A percentile compares a stretch with the other conserved stretches of the same genome.
Conservation (phyloP, 2,888 invertebrate species). For the Stomorhina lunata region DNA sequence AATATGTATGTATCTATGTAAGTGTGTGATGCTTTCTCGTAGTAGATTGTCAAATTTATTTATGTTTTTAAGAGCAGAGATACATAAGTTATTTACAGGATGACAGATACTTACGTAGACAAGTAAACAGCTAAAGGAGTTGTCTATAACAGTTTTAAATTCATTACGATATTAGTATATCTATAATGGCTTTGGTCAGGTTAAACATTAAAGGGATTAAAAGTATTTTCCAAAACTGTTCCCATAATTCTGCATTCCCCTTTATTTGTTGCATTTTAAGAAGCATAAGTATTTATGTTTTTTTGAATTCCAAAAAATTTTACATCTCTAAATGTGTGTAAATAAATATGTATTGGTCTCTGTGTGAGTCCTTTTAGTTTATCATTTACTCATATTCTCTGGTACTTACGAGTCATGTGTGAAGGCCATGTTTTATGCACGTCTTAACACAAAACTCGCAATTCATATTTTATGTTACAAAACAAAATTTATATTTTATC, state of each 20-base stretch:
- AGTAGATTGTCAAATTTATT: conserved; percentile 37
- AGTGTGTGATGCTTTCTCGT: too few relatives aligned
- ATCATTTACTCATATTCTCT: conserved; percentile 4
- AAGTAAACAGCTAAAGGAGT: too few relatives aligned
- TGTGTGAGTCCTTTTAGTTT: neutral
- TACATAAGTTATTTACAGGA: neutral
- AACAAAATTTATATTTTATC: conserved; percentile 18
- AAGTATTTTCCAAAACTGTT: too few relatives aligned
- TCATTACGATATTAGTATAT: too few relatives aligned
- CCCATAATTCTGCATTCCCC: too few relatives aligned
- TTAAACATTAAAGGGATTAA: too few relatives aligned
- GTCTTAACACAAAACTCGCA: conserved; percentile 50
- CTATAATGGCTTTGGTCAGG: too few relatives aligned
- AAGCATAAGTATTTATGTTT: too few relatives aligned
- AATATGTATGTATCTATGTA: neutral
- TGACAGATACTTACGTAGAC: neutral
- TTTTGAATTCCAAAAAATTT: too few relatives aligned
- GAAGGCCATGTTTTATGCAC: conserved; percentile 53
- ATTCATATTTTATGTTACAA: conserved; percentile 47
- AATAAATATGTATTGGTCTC: neutral
- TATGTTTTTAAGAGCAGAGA: neutral
- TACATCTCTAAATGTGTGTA: neutral
- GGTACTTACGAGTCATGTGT: conserved; percentile 33
- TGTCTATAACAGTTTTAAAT: too few relatives aligned
- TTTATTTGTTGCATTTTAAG: too few relatives aligned